Base-by-base conservation (phyloP, 2,113 vertebrate genomes). In the Petromus typicus region DNA sequence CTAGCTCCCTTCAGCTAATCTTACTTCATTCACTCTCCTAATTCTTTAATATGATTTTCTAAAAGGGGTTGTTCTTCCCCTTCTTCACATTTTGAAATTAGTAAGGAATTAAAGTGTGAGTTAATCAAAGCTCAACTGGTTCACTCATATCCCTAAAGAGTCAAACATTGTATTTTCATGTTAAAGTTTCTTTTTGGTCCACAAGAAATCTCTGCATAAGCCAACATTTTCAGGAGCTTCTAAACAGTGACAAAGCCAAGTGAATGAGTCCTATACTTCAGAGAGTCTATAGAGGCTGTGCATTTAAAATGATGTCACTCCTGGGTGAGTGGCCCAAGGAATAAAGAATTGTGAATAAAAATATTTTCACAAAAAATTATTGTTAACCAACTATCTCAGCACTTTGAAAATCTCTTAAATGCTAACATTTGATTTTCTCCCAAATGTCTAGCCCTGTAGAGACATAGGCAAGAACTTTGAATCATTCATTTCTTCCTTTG, bases 21-120 rank as follows among this genome's bases (percentile, higher is more conserved):
- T n/a, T 32, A 59, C n/a, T 43, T 79, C 57, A 57, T 82, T 85
- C 71, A 69, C 43, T 57, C 76, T 23, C 45, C 14, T 61, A 80
- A 84, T 78, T 45, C 69, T 79, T 96, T 56, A 88, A 63, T 71
- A 61, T 90, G 56, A 79, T 25, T 96, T 91, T 43, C 83, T 61
- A 40, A 81, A 91, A n/a, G 17, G 64, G 61, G 56, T n/a, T 54
- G 18, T 66, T 73, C 54, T n/a, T 94, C 63, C 18, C 11, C 16
- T 95, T 82, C 54, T 89, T 45, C 45, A 89, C 89, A 89, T 84
- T 93, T 96, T 71, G 20, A 95, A 94, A 93, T 63, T 91, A 83
- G 87, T 56, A 86, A 80, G 56, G 89, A 93, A 51, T 91, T 61
- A 94, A 93, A 57, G 25, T 34, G 54, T 34, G 80, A 57, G 80